Evolutionary conservation across 2,888 invertebrate genomes (phyloP).

Genomic region (Merodon equestris): DNA sequence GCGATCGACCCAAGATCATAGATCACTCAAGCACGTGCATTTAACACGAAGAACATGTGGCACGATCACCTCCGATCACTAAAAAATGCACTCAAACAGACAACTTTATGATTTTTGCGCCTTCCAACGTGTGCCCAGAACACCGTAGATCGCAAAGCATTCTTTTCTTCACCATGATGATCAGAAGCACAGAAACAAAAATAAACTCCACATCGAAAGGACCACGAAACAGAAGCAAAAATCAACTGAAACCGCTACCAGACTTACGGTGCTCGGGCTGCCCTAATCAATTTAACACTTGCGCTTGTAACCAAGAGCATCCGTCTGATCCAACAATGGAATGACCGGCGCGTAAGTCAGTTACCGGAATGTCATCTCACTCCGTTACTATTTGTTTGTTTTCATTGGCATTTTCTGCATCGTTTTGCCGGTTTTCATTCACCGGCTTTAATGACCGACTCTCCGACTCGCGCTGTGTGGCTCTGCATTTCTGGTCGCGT

Average conservation of each 20-base stretch:
- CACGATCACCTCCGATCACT: no score
- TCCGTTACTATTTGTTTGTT: constrained; percentile 21
- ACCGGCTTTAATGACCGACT: constrained; percentile 49
- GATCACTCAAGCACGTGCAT: no score
- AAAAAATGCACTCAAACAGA: no score
- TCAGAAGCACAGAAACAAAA: neutral
- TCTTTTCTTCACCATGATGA: constrained; percentile 19
- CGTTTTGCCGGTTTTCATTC: constrained; percentile 39
- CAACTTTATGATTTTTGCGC: no score
- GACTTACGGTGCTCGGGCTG: constrained; percentile 27
- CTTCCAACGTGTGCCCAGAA: constrained; percentile 6
- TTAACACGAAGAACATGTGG: no score
- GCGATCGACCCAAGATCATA: no score
- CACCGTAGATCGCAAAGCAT: constrained; percentile 30
- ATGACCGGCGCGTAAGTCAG: constrained; percentile 27
- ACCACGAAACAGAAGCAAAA: constrained; percentile 8
- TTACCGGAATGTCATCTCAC: constrained; percentile 53
- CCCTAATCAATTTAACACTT: constrained; percentile 54
- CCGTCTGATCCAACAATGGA: constrained; percentile 41
- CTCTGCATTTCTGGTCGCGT: neutral
- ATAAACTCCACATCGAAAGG: neutral
- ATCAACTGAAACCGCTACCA: constrained; percentile 51
- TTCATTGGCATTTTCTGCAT: constrained; percentile 44
- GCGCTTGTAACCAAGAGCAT: constrained; percentile 32
- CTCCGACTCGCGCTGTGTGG: neutral